These are phyloP conservation scores for Spatula clypeata DNA, from an alignment of 2,797 vertebrate genomes.

Conservation along the genomic window DNA sequence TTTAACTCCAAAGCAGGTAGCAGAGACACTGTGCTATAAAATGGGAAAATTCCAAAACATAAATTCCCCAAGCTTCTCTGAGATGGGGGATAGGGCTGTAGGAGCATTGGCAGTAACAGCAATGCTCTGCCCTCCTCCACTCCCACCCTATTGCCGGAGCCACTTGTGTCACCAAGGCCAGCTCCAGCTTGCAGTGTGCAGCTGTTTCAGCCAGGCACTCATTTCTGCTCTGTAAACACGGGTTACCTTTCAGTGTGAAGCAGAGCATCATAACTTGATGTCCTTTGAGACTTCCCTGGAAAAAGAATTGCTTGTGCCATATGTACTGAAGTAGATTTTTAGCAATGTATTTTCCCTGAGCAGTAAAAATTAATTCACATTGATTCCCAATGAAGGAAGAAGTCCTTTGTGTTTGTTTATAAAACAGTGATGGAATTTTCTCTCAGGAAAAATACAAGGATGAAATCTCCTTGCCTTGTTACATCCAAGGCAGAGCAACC, in stretches of 20 bases:
- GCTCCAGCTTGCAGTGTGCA: neutral
- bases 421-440: neutral
- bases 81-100: accelerated
- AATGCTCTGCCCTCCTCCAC: neutral
- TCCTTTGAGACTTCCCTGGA: neutral
- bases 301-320: neutral
- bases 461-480: neutral
- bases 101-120: neutral
- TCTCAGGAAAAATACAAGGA: neutral
- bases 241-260: neutral
- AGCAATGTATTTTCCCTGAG: neutral
- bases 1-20: neutral
- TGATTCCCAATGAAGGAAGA: neutral
- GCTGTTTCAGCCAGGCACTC: neutral
- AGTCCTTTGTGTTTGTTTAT: neutral
- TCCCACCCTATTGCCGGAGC: neutral
- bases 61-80: accelerated
- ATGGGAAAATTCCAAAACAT: neutral
- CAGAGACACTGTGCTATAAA: neutral
- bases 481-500: neutral
- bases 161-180: accelerated
- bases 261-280: neutral
- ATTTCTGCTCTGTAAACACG: neutral
- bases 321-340: neutral
- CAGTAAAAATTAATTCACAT: neutral